Evolutionary conservation across 1,140 invertebrate species (phyloP).

Genomic region (Eueides isabella): DNA sequence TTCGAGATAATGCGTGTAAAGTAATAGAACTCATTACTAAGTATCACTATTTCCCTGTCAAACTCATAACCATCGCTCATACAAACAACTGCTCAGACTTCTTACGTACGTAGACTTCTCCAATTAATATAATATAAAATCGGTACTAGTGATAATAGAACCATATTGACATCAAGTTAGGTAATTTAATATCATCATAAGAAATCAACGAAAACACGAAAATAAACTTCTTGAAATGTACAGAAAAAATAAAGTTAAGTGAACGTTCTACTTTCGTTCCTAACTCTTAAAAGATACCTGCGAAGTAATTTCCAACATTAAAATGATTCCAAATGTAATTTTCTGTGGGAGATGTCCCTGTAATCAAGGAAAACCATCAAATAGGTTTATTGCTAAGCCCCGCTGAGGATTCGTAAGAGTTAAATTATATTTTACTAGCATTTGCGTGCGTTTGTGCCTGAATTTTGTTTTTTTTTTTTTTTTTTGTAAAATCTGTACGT

Average conservation of each 20-base stretch:
- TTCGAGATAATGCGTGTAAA: no score
- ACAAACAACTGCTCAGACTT: background rate
- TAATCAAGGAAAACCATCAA: constrained; percentile 29
- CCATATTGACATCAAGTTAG: no score
- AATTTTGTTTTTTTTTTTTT: background rate
- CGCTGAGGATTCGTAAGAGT: constrained; percentile 9
- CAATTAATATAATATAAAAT: no score
- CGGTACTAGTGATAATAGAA: no score
- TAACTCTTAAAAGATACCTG: background rate
- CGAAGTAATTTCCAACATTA: constrained; percentile 20
- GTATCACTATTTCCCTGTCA: background rate
- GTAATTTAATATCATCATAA: no score
- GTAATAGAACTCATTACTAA: no score
- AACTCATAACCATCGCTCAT: background rate
- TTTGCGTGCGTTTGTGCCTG: background rate
- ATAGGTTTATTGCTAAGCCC: constrained; percentile 20
- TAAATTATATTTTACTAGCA: constrained; percentile 15
- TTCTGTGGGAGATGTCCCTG: constrained; percentile 15
- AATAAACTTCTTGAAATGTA: background rate
- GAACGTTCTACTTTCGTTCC: background rate
- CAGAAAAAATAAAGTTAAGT: background rate
- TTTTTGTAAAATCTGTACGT: background rate
- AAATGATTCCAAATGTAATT: constrained; percentile 18
- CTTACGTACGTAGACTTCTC: no score
- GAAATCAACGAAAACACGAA: background rate